phyloP scores from a whole-genome alignment of 2,888 invertebrate species.

The Andrena praecox region DNA sequence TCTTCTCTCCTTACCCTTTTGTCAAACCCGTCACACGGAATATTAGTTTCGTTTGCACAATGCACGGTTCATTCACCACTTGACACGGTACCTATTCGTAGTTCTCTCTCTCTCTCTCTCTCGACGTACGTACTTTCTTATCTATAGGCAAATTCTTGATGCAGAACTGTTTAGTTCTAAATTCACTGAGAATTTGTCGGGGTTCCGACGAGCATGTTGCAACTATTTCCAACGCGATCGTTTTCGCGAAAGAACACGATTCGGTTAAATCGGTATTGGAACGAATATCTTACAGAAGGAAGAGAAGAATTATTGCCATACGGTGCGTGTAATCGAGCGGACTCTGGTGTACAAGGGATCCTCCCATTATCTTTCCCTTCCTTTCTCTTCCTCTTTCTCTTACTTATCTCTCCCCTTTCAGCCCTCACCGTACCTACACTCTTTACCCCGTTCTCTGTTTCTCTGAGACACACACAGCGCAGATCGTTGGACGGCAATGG shows the following conservation, averaged over 20 bases:
- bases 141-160: neutral
- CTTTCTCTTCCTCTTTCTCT: too few species aligned
- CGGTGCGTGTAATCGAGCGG: constrained; percentile 24
- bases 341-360: constrained; percentile 2
- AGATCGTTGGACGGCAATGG: constrained; percentile 41
- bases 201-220: neutral
- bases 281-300: neutral
- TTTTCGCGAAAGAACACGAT: neutral
- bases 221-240: neutral
- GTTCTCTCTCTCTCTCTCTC: constrained; percentile 32
- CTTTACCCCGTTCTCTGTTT: neutral
- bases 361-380: neutral
- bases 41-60: constrained; percentile 77
- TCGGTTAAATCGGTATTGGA: neutral
- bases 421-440: too few species aligned
- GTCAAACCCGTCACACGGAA: constrained; percentile 56
- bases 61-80: constrained; percentile 66
- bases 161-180: neutral
- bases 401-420: too few species aligned
- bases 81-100: constrained; percentile 32
- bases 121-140: constrained; percentile 1
- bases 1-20: constrained; percentile 26
- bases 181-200: neutral
- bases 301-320: constrained; percentile 20
- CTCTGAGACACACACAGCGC: constrained; percentile 13